These are phyloP conservation scores for Parascotia fuliginaria DNA, from an alignment of 2,888 invertebrate genomes.

Conservation along the genomic window DNA sequence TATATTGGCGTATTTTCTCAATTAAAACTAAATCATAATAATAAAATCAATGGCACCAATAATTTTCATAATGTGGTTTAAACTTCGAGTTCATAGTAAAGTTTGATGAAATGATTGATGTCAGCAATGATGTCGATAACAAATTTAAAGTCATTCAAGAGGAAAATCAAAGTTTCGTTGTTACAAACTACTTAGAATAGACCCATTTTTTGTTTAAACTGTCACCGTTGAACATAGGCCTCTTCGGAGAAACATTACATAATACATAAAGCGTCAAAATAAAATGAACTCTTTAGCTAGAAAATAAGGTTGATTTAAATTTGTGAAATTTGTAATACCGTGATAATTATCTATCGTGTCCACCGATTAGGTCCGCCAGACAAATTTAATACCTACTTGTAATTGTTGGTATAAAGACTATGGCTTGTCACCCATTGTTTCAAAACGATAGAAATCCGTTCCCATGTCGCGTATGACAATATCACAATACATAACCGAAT, in stretches of 20 bases:
- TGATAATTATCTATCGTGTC: constrained; percentile 24
- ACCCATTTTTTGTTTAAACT: too few relatives aligned
- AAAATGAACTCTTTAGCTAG: not conserved
- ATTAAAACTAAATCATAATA: too few relatives aligned
- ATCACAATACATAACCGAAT: constrained; percentile 10
- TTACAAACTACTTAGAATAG: too few relatives aligned
- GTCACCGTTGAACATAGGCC: too few relatives aligned
- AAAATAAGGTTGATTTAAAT: not conserved
- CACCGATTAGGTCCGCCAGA: constrained; percentile 24
- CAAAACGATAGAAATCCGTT: constrained; percentile 26
- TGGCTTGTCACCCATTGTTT: constrained; percentile 27
- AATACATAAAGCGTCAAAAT: not conserved
- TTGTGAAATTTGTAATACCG: not conserved
- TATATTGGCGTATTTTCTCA: not conserved
- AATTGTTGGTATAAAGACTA: constrained; percentile 26
- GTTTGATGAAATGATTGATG: too few relatives aligned
- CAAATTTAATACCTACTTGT: constrained; percentile 33
- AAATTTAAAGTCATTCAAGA: too few relatives aligned
- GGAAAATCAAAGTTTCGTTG: too few relatives aligned
- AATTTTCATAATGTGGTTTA: too few relatives aligned
- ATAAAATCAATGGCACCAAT: too few relatives aligned
- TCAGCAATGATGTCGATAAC: too few relatives aligned
- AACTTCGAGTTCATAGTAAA: too few relatives aligned
- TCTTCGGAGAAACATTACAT: not conserved
- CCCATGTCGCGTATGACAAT: constrained; percentile 34